Evolutionary conservation across 1,140 invertebrate genomes (phyloP).

Genomic region (Caenorhabditis tropicalis): DNA sequence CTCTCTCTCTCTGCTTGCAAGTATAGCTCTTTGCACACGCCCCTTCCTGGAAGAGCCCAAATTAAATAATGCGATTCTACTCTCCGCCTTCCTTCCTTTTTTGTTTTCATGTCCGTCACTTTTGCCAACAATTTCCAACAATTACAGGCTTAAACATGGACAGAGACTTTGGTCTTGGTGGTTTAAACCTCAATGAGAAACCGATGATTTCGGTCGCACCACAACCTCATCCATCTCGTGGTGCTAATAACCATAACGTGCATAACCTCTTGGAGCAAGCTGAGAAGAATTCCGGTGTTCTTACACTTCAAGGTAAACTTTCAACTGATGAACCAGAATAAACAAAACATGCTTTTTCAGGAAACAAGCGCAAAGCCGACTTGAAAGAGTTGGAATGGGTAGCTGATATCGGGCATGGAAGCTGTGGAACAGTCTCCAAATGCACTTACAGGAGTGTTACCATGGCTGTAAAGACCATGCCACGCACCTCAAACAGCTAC

Average conservation of each 20-base stretch:
- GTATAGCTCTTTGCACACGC: neutral
- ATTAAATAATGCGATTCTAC: neutral
- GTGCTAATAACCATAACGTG: neutral
- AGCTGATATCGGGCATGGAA: conserved; percentile 50
- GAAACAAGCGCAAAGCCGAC: neutral
- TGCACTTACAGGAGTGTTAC: conserved; percentile 43
- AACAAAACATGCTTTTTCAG: neutral
- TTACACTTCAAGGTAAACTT: neutral
- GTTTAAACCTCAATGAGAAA: neutral
- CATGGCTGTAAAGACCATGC: conserved; percentile 81
- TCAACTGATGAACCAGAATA: neutral
- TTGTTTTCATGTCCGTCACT: neutral
- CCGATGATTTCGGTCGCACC: neutral
- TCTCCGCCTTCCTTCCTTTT: neutral
- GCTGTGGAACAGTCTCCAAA: conserved; percentile 51
- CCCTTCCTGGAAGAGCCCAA: neutral
- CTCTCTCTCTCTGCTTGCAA: neutral
- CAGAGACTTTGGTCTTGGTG: neutral
- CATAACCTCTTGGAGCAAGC: neutral
- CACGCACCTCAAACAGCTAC: conserved; percentile 89
- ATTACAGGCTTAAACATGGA: neutral
- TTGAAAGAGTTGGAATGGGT: conserved; percentile 8
- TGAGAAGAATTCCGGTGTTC: neutral
- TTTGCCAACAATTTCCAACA: neutral
- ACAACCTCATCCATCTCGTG: neutral